Base-by-base conservation (phyloP, 2,797 vertebrate species). In the Sebastolobus alascanus region DNA sequence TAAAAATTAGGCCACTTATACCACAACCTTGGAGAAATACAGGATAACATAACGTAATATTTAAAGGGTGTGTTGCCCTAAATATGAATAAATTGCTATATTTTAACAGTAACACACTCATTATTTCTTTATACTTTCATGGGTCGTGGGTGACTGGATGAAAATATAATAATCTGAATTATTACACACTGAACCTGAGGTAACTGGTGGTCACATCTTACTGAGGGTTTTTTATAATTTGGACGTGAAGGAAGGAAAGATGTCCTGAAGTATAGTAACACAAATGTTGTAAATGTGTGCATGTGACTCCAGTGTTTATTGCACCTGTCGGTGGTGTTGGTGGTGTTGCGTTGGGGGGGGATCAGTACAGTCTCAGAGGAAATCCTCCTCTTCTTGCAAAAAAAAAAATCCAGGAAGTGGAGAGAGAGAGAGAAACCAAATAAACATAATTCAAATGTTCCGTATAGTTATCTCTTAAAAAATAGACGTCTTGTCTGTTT, bases 251-350 rank as follows among this genome's bases (percentile, higher is more conserved):
- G n/a, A 43, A 20, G 8, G 25, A 33, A 43, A 37, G 13, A 5
- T 54, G n/a, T 38, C 2, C 16, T 27, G 22, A 76, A 82, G 84
- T 86, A 84, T 67, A 84, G 86, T 82, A 86, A 87, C 73, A 88
- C 74, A 84, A 83, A 67, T 35, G 2, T 6, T 43, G 29, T 40
- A 7, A 11, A 12, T 60, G 59, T 77, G 20, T 67, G 69, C 1
- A 37, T 80, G 40, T 56, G 76, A 91, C 92, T 95, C 93, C 95
- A 95, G 95, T 94, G 93, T 94, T 86, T 95, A 95, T 95, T 96
- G 95, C 95, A 89, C 66, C 85, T 87, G 84, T 90, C 65, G 89
- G 82, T 92, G 81, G 50, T 68, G 85, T 82, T 8, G 25, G 77
- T 91, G 84, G 58, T 77, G 84, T 83, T 18, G 83, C 1, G 60